A percentile compares a stretch with the other conserved stretches of the same genome.
Conservation (phyloP, 2,888 invertebrate genomes). For the Ophraella communa region DNA sequence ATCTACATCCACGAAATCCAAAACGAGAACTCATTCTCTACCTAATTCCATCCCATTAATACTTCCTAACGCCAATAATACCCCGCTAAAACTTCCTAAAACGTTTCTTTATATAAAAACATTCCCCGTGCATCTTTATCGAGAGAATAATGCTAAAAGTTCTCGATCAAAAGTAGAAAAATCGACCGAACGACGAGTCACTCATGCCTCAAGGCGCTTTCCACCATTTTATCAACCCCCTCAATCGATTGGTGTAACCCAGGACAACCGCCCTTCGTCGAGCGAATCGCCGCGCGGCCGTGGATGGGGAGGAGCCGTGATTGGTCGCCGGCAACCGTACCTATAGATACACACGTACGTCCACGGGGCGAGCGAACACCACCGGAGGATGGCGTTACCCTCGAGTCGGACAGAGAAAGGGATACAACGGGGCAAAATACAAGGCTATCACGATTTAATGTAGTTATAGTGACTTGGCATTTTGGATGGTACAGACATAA, state of each 20-base stretch:
- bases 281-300: constrained; percentile 54
- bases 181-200: too few relatives aligned
- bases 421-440: constrained; percentile 43
- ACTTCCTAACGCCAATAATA: background rate
- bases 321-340: constrained; percentile 50
- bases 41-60: background rate
- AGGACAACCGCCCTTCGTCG: constrained; percentile 52
- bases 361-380: constrained; percentile 56
- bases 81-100: background rate
- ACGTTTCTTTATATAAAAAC: background rate
- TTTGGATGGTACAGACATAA: constrained; percentile 60
- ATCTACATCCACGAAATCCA: too few relatives aligned
- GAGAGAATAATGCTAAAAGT: constrained; percentile 53
- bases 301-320: constrained; percentile 50
- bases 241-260: constrained; percentile 59
- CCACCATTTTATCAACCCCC: constrained; percentile 57
- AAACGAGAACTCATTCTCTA: too few relatives aligned
- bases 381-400: constrained; percentile 55
- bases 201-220: constrained; percentile 52
- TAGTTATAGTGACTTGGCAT: constrained; percentile 62
- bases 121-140: background rate
- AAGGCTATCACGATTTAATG: constrained; percentile 63
- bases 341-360: constrained; percentile 42
- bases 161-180: constrained; percentile 59
- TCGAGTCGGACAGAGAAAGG: constrained; percentile 30